phyloP scores from a whole-genome alignment of 1,140 invertebrate genomes.

The Cepaea nemoralis region DNA sequence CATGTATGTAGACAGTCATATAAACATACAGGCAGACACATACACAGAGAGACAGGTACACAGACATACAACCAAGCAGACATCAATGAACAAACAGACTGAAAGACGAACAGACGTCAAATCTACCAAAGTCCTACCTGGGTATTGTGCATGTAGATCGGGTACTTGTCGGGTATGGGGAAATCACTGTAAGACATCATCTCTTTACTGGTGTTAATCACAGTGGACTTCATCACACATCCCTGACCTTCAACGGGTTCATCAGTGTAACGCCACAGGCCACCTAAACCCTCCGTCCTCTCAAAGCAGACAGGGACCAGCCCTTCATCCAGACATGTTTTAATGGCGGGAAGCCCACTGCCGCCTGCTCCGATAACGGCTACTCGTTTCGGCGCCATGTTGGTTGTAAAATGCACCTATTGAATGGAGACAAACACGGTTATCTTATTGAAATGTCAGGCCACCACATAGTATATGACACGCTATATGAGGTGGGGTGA shows the following conservation, averaged over 20 bases:
- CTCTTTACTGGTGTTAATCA: conserved; percentile 75
- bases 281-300: conserved; percentile 61
- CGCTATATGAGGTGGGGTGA: no score
- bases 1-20: no score
- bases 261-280: conserved; percentile 66
- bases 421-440: no score
- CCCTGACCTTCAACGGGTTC: conserved; percentile 45
- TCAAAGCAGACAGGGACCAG: conserved; percentile 71
- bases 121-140: conserved; percentile 26
- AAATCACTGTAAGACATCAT: conserved; percentile 75
- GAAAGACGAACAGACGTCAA: no score
- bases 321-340: conserved; percentile 72
- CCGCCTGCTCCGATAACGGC: conserved; percentile 72
- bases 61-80: no score
- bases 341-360: conserved; percentile 72
- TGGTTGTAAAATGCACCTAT: no score
- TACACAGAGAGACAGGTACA: no score
- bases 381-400: conserved; percentile 49
- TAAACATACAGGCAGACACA: no score
- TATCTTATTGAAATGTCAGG: no score
- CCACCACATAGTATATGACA: no score
- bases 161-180: conserved; percentile 71
- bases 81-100: no score
- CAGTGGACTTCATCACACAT: conserved; percentile 63
- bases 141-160: conserved; percentile 73